A percentile compares a stretch with the other conserved stretches of the same genome.
Evolutionary conservation across 1,140 invertebrate species (phyloP).

Genomic region (Asbolus verrucosus): DNA sequence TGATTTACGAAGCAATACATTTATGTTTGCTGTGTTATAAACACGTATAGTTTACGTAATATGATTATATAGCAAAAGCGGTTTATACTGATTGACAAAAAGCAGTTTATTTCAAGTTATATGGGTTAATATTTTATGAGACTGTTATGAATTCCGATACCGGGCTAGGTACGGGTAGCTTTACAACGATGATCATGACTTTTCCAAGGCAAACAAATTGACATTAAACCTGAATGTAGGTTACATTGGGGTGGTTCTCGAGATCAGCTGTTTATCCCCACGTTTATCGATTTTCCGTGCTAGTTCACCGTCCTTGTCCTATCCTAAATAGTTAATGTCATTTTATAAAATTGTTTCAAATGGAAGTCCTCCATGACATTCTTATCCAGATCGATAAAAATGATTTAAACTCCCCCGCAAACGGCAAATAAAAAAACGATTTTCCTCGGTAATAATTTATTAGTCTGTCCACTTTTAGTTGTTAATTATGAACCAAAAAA

Average conservation of each 20-base stretch:
- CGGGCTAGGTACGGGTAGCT: background rate
- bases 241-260: constrained; percentile 15
- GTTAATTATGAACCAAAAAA: constrained; percentile 12
- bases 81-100: constrained; percentile 5
- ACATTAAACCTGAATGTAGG: constrained; percentile 22
- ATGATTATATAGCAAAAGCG: constrained; percentile 1
- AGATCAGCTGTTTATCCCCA: constrained; percentile 44
- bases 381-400: background rate
- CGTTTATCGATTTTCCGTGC: constrained; percentile 36
- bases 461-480: constrained; percentile 1
- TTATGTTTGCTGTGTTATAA: background rate
- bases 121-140: constrained; percentile 18
- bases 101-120: constrained; percentile 8
- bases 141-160: constrained; percentile 4
- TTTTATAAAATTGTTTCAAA: constrained; percentile 1
- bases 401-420: background rate
- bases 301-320: constrained; percentile 7
- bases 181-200: background rate
- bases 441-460: constrained; percentile 7
- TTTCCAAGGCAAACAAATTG: constrained; percentile 23
- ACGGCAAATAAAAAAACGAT: constrained; percentile 4
- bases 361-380: background rate
- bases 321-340: constrained; percentile 32
- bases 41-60: background rate
- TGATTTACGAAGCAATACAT: background rate